phyloP scores from a whole-genome alignment of 64 coral and sea anemone species.

The Dendronephthya gigantea region DNA sequence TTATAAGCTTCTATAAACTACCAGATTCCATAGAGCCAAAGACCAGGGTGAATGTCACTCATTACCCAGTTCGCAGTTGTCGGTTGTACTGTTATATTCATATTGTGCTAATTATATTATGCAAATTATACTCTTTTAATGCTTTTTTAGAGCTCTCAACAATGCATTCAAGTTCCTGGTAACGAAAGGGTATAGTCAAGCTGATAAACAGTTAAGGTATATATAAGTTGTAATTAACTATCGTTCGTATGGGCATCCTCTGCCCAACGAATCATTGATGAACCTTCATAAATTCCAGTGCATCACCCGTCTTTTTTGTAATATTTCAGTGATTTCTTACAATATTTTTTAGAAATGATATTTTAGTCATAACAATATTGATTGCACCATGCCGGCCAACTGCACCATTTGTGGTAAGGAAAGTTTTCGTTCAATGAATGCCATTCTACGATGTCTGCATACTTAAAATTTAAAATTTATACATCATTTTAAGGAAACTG shows the following conservation, averaged over 20 bases:
- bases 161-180: constrained; percentile 56
- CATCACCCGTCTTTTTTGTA: not conserved
- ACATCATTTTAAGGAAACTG: constrained; percentile 56
- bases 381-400: constrained; percentile 69
- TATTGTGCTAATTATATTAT: not conserved
- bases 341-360: constrained; percentile 61
- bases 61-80: no score
- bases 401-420: constrained; percentile 80
- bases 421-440: not conserved
- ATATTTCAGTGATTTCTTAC: not conserved
- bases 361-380: constrained; percentile 61
- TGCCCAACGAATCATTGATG: not conserved
- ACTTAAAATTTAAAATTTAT: not conserved
- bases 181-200: constrained; percentile 79
- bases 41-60: no score
- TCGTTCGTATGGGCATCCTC: not conserved
- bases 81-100: no score
- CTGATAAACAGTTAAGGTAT: constrained; percentile 84
- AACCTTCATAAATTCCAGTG: no score
- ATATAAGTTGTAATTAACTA: not conserved
- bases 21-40: no score
- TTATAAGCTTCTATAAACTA: no score
- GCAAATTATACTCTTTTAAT: not conserved
- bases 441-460: no score
- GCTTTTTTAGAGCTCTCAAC: constrained; percentile 52